Conservation (phyloP, 2,797 vertebrate species). For the Erethizon dorsatum region DNA sequence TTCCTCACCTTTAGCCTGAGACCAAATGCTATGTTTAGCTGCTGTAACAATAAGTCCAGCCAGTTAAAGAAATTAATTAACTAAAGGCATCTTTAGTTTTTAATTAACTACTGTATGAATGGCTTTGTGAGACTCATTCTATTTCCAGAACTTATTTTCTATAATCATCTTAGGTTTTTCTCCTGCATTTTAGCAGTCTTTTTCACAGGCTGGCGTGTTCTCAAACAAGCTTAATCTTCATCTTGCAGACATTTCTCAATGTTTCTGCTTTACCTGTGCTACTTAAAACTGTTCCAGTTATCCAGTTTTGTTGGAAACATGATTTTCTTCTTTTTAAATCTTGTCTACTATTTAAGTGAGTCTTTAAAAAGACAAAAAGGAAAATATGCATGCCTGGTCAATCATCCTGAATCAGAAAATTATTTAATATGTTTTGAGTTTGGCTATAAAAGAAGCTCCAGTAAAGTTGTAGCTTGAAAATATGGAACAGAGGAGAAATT, state of each 20-base stretch:
- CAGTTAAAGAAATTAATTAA: neutral
- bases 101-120: neutral
- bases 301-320: neutral
- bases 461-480: neutral
- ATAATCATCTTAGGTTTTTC: neutral
- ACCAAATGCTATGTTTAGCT: neutral
- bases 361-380: neutral
- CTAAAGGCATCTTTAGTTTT: neutral
- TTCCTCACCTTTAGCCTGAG: neutral
- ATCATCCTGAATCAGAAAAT: neutral
- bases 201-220: neutral
- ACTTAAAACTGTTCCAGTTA: neutral
- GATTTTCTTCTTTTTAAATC: constrained; percentile 26
- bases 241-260: neutral
- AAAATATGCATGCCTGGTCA: neutral
- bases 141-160: neutral
- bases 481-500: neutral
- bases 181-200: neutral
- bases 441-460: no score
- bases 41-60: neutral
- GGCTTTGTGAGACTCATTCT: neutral
- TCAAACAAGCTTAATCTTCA: neutral
- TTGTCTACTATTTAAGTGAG: neutral
- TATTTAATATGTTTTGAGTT: no score
- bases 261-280: neutral